Evolutionary conservation across 2,113 vertebrate species (phyloP).

Genomic region (Bothrops jararaca): DNA sequence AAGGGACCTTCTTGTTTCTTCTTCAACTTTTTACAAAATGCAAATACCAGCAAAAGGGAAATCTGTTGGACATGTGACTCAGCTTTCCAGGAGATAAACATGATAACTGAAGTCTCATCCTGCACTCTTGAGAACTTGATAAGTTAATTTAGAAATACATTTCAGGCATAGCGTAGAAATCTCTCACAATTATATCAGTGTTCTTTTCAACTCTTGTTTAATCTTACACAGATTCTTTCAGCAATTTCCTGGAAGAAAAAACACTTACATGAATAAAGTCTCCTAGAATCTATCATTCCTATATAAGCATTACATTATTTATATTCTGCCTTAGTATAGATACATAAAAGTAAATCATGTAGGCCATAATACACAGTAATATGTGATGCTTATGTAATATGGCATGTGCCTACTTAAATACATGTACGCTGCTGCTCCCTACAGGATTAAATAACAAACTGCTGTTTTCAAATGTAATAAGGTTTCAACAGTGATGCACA

Average conservation of each 20-base stretch:
- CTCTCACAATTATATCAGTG: not conserved
- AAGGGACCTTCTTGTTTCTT: not conserved
- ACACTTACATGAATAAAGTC: not conserved
- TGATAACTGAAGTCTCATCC: not conserved
- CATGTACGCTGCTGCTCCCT: not conserved
- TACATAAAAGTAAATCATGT: not conserved
- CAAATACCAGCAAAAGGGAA: not conserved
- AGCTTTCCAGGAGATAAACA: not conserved
- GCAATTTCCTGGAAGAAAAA: not conserved
- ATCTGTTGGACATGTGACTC: not conserved
- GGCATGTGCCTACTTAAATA: not conserved
- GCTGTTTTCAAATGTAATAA: not conserved
- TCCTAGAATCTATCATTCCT: not conserved
- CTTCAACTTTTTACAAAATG: not conserved
- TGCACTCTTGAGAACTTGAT: not conserved
- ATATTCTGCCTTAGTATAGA: not conserved
- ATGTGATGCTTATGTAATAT: not conserved
- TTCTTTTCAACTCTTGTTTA: not conserved
- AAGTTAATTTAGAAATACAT: not conserved
- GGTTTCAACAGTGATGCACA: not conserved
- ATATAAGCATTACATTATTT: not conserved
- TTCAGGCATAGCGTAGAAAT: not conserved
- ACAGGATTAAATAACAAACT: not conserved
- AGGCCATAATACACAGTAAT: not conserved
- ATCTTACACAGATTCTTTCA: not conserved